Conservation (phyloP, 2,888 invertebrate species). For the Tachina fera region DNA sequence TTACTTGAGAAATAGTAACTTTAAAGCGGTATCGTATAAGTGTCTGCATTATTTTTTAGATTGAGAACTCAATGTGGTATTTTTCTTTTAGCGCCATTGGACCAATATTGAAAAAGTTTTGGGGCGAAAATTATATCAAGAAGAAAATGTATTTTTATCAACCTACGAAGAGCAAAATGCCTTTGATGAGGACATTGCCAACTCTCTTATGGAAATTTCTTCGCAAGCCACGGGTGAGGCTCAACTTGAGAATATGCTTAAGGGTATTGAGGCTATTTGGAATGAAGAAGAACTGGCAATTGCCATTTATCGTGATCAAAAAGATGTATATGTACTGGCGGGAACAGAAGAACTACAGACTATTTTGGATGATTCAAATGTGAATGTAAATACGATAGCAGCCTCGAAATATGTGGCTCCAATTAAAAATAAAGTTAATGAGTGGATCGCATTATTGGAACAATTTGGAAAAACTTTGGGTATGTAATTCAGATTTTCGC, state of each 20-base stretch:
- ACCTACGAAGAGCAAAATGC: constrained; percentile 89
- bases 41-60: not conserved
- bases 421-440: constrained; percentile 91
- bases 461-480: constrained; percentile 92
- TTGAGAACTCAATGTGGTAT: not conserved
- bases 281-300: constrained; percentile 90
- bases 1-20: constrained; percentile 90
- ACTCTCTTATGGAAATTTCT: constrained; percentile 92
- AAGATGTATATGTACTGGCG: constrained; percentile 92
- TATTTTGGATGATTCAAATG: constrained; percentile 92
- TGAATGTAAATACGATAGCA: constrained; percentile 92
- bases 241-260: constrained; percentile 90
- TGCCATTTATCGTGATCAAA: constrained; percentile 90
- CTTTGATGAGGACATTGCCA: constrained; percentile 86
- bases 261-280: constrained; percentile 94
- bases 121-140: constrained; percentile 88
- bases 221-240: constrained; percentile 95
- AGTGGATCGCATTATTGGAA: constrained; percentile 89
- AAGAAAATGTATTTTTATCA: constrained; percentile 87
- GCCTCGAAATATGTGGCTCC: constrained; percentile 94
- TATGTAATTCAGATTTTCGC: constrained; percentile 78
- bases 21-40: constrained; percentile 84
- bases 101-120: constrained; percentile 90
- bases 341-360: constrained; percentile 93
- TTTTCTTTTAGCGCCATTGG: constrained; percentile 88